These are phyloP conservation scores for Napeogenes sylphis DNA, from an alignment of 2,888 invertebrate species.

Conservation along the genomic window DNA sequence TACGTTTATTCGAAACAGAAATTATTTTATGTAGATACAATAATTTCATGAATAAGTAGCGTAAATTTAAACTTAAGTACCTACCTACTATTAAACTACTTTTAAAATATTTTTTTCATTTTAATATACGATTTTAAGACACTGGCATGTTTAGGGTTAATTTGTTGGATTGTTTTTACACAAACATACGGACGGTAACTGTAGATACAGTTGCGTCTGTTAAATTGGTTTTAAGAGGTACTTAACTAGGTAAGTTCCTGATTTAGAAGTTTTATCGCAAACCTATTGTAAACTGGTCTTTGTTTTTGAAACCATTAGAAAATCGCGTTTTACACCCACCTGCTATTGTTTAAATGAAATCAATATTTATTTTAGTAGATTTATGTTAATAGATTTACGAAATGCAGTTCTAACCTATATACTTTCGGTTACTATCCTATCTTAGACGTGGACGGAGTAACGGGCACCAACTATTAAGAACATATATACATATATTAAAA, in stretches of 20 bases:
- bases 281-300: neutral
- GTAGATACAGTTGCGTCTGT: neutral
- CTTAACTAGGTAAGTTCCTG: neutral
- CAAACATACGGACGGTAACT: no score
- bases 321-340: constrained; percentile 14
- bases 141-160: neutral
- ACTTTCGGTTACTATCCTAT: neutral
- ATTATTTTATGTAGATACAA: no score
- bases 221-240: neutral
- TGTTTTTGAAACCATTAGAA: constrained; percentile 2
- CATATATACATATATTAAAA: no score
- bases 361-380: constrained; percentile 13
- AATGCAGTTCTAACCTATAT: neutral
- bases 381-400: neutral
- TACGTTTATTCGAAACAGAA: no score
- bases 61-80: neutral
- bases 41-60: no score
- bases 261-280: constrained; percentile 3
- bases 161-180: neutral
- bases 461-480: no score
- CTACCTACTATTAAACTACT: no score
- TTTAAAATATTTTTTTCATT: no score
- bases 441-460: no score
- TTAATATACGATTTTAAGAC: no score
- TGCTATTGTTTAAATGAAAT: constrained; percentile 16